A percentile compares a stretch with the other conserved stretches of the same genome.
These are phyloP conservation scores for Magallana gigas DNA, from an alignment of 1,140 invertebrate genomes.

Conservation along the genomic window DNA sequence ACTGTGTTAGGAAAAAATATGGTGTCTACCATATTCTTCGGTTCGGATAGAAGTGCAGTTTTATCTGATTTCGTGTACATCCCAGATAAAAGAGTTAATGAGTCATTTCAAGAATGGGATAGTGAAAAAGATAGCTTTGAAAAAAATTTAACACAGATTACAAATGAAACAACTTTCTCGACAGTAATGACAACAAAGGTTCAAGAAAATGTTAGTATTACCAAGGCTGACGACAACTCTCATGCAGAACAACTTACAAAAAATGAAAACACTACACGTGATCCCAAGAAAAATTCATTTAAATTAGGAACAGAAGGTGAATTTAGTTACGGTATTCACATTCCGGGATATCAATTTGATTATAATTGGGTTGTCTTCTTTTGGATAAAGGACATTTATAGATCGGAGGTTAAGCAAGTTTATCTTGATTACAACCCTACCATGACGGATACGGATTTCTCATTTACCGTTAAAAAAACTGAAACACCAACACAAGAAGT, in stretches of 20 bases:
- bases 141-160: neutral
- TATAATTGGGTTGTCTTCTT: conserved; percentile 48
- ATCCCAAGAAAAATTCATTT: neutral
- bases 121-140: neutral
- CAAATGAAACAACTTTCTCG: no score
- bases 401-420: conserved; percentile 36
- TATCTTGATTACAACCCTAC: conserved; percentile 49
- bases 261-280: neutral
- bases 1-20: conserved; percentile 46
- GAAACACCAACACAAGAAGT: neutral
- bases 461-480: conserved; percentile 38
- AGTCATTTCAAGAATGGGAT: neutral
- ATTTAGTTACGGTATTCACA: conserved; percentile 45
- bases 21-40: conserved; percentile 45
- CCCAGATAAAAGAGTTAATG: conserved; percentile 10
- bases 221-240: neutral
- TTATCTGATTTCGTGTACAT: conserved; percentile 32
- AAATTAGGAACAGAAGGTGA: neutral
- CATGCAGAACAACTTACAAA: neutral
- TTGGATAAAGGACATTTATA: conserved; percentile 48
- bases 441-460: conserved; percentile 11
- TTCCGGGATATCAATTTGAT: conserved; percentile 37
- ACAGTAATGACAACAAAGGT: neutral
- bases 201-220: neutral
- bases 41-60: conserved; percentile 14